phyloP scores from a whole-genome alignment of 1,140 invertebrate genomes.

The Panulirus ornatus region DNA sequence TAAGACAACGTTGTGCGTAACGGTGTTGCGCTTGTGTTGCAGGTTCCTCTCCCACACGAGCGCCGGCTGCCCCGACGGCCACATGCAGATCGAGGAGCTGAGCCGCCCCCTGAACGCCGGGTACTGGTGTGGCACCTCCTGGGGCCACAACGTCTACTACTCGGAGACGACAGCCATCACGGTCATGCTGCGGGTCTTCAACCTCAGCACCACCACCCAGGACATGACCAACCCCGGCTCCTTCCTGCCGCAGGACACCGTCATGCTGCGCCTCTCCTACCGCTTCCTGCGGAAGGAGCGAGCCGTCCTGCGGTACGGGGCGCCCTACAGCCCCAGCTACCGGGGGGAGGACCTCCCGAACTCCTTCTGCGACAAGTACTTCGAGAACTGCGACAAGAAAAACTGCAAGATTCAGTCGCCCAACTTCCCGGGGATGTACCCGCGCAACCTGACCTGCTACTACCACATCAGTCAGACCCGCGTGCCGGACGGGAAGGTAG shows the following conservation, averaged over 20 bases:
- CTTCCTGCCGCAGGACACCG: conserved; percentile 51
- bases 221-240: conserved; percentile 22
- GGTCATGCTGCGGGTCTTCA: conserved; percentile 85
- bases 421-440: conserved; percentile 92
- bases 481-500: conserved; percentile 79
- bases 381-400: conserved; percentile 92
- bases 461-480: conserved; percentile 86
- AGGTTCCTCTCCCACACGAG: conserved; percentile 71
- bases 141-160: conserved; percentile 91
- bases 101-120: conserved; percentile 86
- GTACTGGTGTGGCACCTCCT: conserved; percentile 90
- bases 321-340: conserved; percentile 70
- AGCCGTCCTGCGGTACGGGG: conserved; percentile 70
- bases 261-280: conserved; percentile 75
- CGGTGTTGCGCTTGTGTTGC: neutral
- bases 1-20: too few relatives aligned
- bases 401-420: conserved; percentile 90
- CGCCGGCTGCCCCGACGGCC: conserved; percentile 88
- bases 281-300: conserved; percentile 78
- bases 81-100: conserved; percentile 87
- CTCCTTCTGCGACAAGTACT: conserved; percentile 88
- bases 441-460: conserved; percentile 89
- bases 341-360: conserved; percentile 69
- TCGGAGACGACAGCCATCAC: conserved; percentile 89
- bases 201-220: conserved; percentile 78